Evolutionary conservation across 1,140 invertebrate species (phyloP).

Genomic region (Lethrus apterus): DNA sequence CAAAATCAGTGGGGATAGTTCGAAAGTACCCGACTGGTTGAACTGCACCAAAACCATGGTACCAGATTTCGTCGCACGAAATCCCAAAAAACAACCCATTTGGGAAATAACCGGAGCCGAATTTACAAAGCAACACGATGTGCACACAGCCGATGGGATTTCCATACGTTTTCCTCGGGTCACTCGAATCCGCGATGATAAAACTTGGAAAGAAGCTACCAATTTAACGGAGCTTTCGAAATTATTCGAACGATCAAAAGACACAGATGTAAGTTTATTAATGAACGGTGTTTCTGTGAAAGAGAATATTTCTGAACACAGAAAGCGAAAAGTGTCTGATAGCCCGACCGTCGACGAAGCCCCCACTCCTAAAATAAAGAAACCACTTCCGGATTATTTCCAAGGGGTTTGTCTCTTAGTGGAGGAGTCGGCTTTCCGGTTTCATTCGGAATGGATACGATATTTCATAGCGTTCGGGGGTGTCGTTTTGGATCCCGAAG

Average conservation of each 20-base stretch:
- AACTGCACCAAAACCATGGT: constrained; percentile 72
- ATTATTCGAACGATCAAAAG: constrained; percentile 60
- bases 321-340: constrained; percentile 17
- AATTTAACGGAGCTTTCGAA: constrained; percentile 62
- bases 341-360: constrained; percentile 24
- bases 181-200: constrained; percentile 74
- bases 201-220: constrained; percentile 77
- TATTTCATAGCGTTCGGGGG: constrained; percentile 50
- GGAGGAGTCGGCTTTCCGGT: constrained; percentile 9
- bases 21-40: constrained; percentile 72
- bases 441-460: constrained; percentile 24
- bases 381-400: constrained; percentile 27
- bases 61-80: constrained; percentile 79
- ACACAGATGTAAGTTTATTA: constrained; percentile 57
- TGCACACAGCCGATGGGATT: constrained; percentile 85
- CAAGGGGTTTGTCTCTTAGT: constrained; percentile 22
- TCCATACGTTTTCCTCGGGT: constrained; percentile 89
- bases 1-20: constrained; percentile 71
- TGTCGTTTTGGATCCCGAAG: constrained; percentile 38
- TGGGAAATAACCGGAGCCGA: constrained; percentile 94
- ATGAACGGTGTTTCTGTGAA: constrained; percentile 33
- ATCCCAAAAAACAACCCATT: constrained; percentile 80
- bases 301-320: constrained; percentile 10
- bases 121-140: constrained; percentile 73
- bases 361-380: constrained; percentile 6